Conservation (phyloP, 2,888 invertebrate genomes). For the Dorcus hopei region DNA sequence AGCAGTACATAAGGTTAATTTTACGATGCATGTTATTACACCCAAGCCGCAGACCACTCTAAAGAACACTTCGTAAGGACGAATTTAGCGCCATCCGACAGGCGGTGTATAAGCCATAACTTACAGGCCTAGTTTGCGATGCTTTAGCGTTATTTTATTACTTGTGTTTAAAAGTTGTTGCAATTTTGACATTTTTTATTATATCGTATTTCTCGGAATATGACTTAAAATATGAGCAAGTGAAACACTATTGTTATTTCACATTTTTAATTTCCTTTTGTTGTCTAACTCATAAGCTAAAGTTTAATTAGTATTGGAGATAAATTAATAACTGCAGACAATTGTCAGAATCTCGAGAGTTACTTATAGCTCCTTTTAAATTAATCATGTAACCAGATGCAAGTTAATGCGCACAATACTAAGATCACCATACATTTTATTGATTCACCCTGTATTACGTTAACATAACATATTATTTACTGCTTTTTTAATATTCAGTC, state of each 20-base stretch:
- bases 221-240: slow-evolving; percentile 13
- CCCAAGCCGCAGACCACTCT: slow-evolving; percentile 18
- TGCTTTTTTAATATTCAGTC: too few relatives aligned
- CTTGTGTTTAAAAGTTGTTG: slow-evolving; percentile 38
- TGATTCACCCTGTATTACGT: too few relatives aligned
- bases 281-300: background rate
- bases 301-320: too few relatives aligned
- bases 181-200: slow-evolving; percentile 43
- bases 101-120: slow-evolving; percentile 37
- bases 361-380: too few relatives aligned
- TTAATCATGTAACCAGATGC: too few relatives aligned
- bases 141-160: slow-evolving; percentile 41
- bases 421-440: too few relatives aligned
- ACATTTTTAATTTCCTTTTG: background rate
- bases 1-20: slow-evolving; percentile 43
- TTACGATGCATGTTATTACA: slow-evolving; percentile 44
- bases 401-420: too few relatives aligned
- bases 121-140: slow-evolving; percentile 34
- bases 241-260: slow-evolving; percentile 8
- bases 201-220: slow-evolving; percentile 34
- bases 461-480: too few relatives aligned
- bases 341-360: too few relatives aligned
- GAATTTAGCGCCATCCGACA: slow-evolving; percentile 27
- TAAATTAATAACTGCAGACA: too few relatives aligned
- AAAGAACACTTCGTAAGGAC: slow-evolving; percentile 27